A percentile compares a stretch with the other conserved stretches of the same genome.
Evolutionary conservation across 1,140 invertebrate species (phyloP).

Genomic region (Tetramorium alpestre): DNA sequence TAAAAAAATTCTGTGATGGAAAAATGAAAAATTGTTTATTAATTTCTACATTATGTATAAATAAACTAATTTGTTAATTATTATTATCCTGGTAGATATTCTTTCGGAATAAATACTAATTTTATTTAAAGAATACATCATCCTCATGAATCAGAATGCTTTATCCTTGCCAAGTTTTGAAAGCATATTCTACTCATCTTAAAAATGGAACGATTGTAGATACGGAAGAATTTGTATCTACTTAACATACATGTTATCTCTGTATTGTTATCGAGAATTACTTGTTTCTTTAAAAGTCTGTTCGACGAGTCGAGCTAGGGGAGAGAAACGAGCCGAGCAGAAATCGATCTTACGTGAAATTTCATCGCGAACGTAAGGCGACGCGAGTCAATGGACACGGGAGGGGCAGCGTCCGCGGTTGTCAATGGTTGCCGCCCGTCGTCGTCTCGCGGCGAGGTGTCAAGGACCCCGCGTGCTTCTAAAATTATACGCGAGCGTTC

Average conservation of each 20-base stretch:
- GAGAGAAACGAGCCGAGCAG: not conserved
- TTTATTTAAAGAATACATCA: not conserved
- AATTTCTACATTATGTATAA: not conserved
- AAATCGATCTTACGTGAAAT: slow-evolving; percentile 9
- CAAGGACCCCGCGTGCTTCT: slow-evolving; percentile 68
- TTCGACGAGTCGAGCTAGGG: not conserved
- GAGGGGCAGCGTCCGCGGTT: slow-evolving; percentile 33
- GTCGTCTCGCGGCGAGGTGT: slow-evolving; percentile 63
- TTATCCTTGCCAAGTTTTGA: not conserved
- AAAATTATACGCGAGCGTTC: slow-evolving; percentile 66
- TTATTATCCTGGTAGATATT: not conserved
- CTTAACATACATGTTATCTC: not conserved
- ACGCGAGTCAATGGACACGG: slow-evolving; percentile 55
- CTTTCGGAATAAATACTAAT: not conserved
- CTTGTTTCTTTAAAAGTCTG: not conserved
- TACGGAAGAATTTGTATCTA: not conserved
- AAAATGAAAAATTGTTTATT: not conserved
- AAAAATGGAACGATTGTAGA: not conserved
- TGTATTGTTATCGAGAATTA: not conserved
- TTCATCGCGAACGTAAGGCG: not conserved
- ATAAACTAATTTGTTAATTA: not conserved
- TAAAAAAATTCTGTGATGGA: not conserved
- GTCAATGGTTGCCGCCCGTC: slow-evolving; percentile 61
- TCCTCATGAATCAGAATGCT: not conserved
- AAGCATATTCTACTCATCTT: not conserved